Evolutionary conservation across 64 coral and sea anemone genomes (phyloP).

Genomic region (Orbicella faveolata): DNA sequence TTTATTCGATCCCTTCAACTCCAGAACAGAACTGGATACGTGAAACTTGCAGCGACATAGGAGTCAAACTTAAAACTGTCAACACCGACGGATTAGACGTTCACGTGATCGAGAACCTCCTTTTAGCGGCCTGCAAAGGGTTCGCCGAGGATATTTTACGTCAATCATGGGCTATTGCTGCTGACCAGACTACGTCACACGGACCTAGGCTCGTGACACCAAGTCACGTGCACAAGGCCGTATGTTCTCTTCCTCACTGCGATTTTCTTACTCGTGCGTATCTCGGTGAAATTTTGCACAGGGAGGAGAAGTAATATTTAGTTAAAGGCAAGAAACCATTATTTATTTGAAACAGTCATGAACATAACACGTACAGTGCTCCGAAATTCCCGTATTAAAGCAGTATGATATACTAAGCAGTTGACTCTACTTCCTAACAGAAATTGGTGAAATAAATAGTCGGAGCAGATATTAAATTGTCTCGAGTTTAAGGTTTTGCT

Average conservation of each 20-base stretch:
- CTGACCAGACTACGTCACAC: conserved; percentile 46
- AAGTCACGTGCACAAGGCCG: conserved; percentile 55
- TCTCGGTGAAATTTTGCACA: neutral
- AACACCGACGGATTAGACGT: conserved; percentile 47
- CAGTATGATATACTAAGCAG: too few species aligned
- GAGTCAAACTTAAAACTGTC: conserved; percentile 53
- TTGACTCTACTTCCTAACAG: too few species aligned
- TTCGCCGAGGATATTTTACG: conserved; percentile 70
- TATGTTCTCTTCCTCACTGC: conserved; percentile 50
- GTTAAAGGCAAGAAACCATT: neutral
- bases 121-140: conserved; percentile 42
- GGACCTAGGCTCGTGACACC: conserved; percentile 53
- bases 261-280: conserved; percentile 57
- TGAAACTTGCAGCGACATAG: conserved; percentile 63
- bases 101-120: conserved; percentile 52
- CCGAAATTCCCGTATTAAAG: too few species aligned
- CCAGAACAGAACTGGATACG: conserved; percentile 65
- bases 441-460: too few species aligned
- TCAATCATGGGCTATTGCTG: conserved; percentile 40
- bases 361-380: too few species aligned
- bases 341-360: neutral
- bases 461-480: too few species aligned
- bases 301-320: conserved; percentile 2
- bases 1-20: conserved; percentile 34
- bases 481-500: too few species aligned